Base-by-base conservation (phyloP, 2,888 invertebrate species). In the Eupithecia pulchellata region DNA sequence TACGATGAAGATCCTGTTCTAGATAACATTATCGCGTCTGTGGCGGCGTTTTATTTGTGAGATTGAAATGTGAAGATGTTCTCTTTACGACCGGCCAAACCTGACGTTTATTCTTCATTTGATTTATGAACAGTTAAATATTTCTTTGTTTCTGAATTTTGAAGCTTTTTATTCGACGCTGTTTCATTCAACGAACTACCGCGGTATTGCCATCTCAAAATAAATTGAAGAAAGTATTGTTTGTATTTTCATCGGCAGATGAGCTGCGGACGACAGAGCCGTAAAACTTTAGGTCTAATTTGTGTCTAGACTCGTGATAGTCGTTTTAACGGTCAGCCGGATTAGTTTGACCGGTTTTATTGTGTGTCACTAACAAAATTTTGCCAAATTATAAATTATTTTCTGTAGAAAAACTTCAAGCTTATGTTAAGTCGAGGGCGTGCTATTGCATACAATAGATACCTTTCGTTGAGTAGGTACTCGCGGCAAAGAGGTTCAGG, bases 81-180 rank as follows among this genome's bases (percentile, higher is more conserved):
- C 70, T 77, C 81, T 88, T 90, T 89, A 89, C 86, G 89, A 88
- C 80, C 85, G 82, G 84, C 85, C 86, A 83, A 84, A 86, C 86
- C 77, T 84, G 89, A 89, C 88, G 84, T 90, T 90, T 88, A 90
- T 86, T 86, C 78, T 68, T 78, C 81, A 86, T 88, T 84, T 89
- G 90, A 90, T 89, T 90, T 89, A 89, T 88, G 86, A 80, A 81
- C 79, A 75, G 81, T 79, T 75, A 80, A 79, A 81, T 73, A 76
- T 77, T 80, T 80, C 82, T 82, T 81, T 84, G 84, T 86, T 85
- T 86, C 84, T 81, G 82, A 83, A 85, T 83, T 86, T 87, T 84
- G 79, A 83, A 60, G 55, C 62, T 36, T 67, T 69, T 66, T 47
- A 9, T 20, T 47, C 20, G 2, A 47, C n/a, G 20, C 42, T 30